These are phyloP conservation scores for Neomonachus schauinslandi DNA, from an alignment of 2,113 vertebrate species.

Conservation along the genomic window DNA sequence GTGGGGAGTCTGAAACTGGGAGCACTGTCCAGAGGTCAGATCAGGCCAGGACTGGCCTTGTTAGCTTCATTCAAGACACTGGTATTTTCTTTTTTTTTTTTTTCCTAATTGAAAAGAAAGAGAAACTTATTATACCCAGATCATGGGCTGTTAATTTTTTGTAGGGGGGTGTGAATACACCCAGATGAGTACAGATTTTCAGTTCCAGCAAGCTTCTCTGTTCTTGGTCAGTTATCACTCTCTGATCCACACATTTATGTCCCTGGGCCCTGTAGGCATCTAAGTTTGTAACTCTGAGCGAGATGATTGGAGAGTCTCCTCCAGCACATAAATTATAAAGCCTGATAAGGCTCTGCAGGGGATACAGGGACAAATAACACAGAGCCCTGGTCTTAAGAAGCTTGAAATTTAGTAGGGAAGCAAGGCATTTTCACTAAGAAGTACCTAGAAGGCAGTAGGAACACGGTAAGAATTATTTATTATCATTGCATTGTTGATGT, in stretches of 20 bases:
- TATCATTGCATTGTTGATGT: background rate
- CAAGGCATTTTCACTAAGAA: background rate
- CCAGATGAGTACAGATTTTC: background rate
- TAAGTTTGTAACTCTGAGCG: background rate
- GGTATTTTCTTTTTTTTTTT: background rate
- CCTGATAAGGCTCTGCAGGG: background rate
- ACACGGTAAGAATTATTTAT: background rate
- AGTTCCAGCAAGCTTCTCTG: background rate
- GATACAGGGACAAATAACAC: background rate
- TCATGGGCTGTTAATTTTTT: background rate
- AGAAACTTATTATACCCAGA: background rate
- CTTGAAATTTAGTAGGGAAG: background rate
- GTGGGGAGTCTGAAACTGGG: background rate
- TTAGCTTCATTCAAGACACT: background rate
- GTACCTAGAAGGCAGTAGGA: background rate
- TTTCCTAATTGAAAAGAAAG: background rate
- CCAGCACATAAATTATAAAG: background rate
- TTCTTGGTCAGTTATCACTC: background rate
- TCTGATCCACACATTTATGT: background rate
- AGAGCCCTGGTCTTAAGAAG: background rate
- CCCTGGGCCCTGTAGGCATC: background rate
- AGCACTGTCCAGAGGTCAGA: no score
- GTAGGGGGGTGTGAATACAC: background rate
- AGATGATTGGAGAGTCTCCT: background rate
- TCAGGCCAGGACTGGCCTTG: background rate